These are phyloP conservation scores for Xiphophorus maculatus DNA, from an alignment of 2,113 vertebrate genomes.

Conservation along the genomic window DNA sequence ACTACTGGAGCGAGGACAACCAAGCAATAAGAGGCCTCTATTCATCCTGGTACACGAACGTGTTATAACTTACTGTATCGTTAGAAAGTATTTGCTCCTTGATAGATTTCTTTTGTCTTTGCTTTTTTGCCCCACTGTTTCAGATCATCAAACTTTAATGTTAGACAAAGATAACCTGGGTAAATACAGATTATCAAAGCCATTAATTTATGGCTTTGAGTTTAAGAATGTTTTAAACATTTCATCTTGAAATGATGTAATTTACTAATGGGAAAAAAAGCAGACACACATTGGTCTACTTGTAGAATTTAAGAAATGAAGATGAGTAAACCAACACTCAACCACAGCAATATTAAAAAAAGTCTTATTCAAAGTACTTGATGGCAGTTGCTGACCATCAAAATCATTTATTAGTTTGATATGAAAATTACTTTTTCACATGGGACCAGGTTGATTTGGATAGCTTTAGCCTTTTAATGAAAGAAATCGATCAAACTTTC, in stretches of 20 bases:
- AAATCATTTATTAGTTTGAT: too few species aligned
- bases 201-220: too few species aligned
- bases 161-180: not conserved
- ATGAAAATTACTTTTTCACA: too few species aligned
- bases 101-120: not conserved
- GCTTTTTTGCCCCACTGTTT: not conserved
- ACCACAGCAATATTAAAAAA: too few species aligned
- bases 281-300: not conserved
- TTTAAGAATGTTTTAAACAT: too few species aligned
- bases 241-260: not conserved
- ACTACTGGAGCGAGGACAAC: constrained; percentile 86
- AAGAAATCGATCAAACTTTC: too few species aligned
- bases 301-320: not conserved
- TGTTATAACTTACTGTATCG: not conserved
- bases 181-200: not conserved
- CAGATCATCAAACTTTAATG: not conserved
- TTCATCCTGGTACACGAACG: constrained; percentile 86
- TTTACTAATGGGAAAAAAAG: not conserved
- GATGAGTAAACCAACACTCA: too few species aligned
- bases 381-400: too few species aligned
- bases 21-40: constrained; percentile 92
- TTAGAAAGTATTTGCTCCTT: not conserved
- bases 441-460: too few species aligned
- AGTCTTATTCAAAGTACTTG: too few species aligned
- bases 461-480: too few species aligned